Percentiles rank a stretch among this genome's conserved stretches.
Evolutionary conservation across 1,140 invertebrate genomes (phyloP).

Genomic region (Pseudomyrmex gracilis): DNA sequence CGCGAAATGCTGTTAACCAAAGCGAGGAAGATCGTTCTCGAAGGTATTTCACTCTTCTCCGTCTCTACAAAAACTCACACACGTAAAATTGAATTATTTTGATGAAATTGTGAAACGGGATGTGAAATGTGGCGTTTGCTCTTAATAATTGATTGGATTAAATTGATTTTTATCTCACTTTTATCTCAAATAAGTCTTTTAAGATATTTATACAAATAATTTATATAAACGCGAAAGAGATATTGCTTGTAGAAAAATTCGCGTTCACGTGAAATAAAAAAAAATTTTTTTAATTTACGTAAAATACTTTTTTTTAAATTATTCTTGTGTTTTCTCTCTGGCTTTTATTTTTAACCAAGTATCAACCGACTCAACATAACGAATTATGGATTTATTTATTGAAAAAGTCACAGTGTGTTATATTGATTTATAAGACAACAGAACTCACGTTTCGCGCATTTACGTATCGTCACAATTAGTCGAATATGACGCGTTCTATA

Average conservation of each 20-base stretch:
- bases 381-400: conserved; percentile 17
- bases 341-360: background rate
- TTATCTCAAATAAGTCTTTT: background rate
- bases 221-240: background rate
- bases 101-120: background rate
- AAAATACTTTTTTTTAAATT: too few relatives aligned
- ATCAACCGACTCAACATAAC: conserved; percentile 1
- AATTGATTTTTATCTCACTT: background rate
- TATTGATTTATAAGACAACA: conserved; percentile 47
- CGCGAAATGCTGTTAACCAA: background rate
- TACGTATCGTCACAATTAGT: conserved; percentile 15
- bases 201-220: conserved; percentile 9
- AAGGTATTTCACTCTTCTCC: background rate
- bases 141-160: too few relatives aligned
- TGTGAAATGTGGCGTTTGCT: background rate
- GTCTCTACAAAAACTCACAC: background rate
- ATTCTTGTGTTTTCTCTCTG: background rate
- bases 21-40: background rate
- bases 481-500: background rate
- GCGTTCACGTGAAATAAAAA: too few relatives aligned
- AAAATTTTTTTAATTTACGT: too few relatives aligned
- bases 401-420: conserved; percentile 20
- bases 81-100: background rate
- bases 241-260: background rate
- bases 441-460: conserved; percentile 6